Conservation (phyloP, 64 coral and sea anemone species). For the Pachyseris speciosa region DNA sequence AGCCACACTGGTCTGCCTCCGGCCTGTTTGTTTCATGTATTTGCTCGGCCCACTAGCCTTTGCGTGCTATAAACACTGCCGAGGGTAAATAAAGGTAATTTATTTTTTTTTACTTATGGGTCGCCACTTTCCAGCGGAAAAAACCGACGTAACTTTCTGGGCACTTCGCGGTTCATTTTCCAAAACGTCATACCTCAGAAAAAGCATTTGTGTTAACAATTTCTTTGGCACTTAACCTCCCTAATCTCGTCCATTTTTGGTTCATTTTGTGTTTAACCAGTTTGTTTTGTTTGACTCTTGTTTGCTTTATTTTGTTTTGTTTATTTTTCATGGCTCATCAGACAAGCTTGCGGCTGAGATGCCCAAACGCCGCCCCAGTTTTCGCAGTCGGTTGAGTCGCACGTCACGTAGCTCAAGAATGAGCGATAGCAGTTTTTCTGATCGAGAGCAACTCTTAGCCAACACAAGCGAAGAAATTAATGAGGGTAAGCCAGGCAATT, state of each 20-base stretch:
- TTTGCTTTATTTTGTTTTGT: background rate
- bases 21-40: too few relatives aligned
- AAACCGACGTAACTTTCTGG: too few relatives aligned
- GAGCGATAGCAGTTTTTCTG: conserved; percentile 39
- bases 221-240: background rate
- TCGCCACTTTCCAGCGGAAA: too few relatives aligned
- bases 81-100: too few relatives aligned
- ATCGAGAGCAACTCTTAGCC: conserved; percentile 63
- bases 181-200: background rate
- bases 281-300: background rate
- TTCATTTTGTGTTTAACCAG: background rate
- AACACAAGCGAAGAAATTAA: conserved; percentile 17
- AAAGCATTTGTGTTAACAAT: too few relatives aligned
- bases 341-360: conserved; percentile 85
- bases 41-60: too few relatives aligned
- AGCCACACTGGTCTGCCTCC: too few relatives aligned
- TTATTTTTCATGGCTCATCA: background rate
- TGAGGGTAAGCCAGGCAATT: background rate
- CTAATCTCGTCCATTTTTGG: background rate
- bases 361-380: conserved; percentile 77
- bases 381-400: conserved; percentile 40
- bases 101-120: too few relatives aligned
- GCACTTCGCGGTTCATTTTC: too few relatives aligned
- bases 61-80: too few relatives aligned
- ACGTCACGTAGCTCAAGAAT: conserved; percentile 9